These are phyloP conservation scores for Pycnonotus jocosus DNA, from an alignment of 2,113 vertebrate genomes.

Conservation along the genomic window DNA sequence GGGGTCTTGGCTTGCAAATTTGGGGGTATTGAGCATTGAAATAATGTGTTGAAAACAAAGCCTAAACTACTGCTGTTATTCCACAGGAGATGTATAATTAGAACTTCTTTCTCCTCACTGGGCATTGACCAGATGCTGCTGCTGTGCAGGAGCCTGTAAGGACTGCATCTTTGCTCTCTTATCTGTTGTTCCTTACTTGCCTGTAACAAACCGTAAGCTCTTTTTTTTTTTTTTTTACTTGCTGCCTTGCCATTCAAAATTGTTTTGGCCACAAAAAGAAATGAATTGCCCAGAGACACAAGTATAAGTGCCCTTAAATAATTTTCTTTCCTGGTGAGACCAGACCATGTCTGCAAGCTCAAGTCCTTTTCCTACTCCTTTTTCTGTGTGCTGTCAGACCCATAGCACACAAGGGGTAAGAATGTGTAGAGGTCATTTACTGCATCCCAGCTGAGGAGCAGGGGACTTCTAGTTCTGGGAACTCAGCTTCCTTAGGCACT, in stretches of 20 bases:
- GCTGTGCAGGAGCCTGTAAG: neutral
- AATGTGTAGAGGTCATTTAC: neutral
- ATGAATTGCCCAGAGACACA: neutral
- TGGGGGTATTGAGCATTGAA: neutral
- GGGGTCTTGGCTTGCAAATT: neutral
- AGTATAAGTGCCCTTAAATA: neutral
- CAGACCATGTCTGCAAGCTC: neutral
- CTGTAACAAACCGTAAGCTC: neutral
- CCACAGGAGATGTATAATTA: neutral
- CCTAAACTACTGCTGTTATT: neutral
- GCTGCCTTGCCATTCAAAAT: neutral
- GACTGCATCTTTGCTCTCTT: neutral
- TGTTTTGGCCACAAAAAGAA: neutral
- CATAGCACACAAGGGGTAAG: neutral
- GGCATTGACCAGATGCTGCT: neutral
- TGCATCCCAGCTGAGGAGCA: neutral
- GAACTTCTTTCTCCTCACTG: neutral
- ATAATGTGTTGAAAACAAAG: neutral
- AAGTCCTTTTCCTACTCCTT: neutral
- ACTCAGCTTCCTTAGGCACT: neutral
- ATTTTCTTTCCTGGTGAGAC: neutral
- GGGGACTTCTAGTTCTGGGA: slow-evolving; percentile 38
- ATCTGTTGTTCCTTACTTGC: neutral
- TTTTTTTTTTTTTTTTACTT: neutral
- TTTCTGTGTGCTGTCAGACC: neutral